Base-by-base conservation (phyloP, 2,888 invertebrate genomes). In the Cheilosia vulpina region DNA sequence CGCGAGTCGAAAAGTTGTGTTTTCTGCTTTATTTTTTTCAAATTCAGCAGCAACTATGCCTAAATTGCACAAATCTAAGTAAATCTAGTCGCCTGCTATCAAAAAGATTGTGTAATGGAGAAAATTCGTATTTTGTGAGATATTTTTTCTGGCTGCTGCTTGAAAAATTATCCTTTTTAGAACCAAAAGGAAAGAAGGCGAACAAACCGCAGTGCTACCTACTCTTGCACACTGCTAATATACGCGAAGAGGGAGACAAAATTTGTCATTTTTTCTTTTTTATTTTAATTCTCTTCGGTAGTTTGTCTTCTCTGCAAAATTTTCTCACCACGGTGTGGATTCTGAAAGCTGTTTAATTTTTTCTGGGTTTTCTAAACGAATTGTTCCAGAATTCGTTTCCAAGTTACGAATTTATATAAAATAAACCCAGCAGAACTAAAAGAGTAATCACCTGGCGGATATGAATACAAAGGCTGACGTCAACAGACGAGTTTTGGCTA, bases 391-490 rank as follows among this genome's bases (percentile, higher is more conserved):
- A 81, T 79, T 60, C 19, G n/a, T 38, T 34, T 19, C 41, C 24
- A 45, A 43, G 24, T 31, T 11, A 69, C 11, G 21, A 53, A 19
- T 53, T 1, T 5, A 55, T 41, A 19, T 5, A 24, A 58, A 80
- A 87, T 71, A 72, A 69, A 43, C 43, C 45, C n/a, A 68, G 2
- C 6, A 63, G 58, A 55, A 60, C 62, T 73, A 52, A 81, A 71
- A 73, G 69, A 63, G 13, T 87, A 72, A 80, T 71, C 78, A 79
- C 72, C 72, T 78, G 78, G 79, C 78, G 87, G 88, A 87, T 79
- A 97, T 96, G 97, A 96, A 96, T 94, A 95, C 96, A 93, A 97
- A 96, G 95, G 96, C 96, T 93, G 97, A 97, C 94, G 96, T 96
- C 93, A 97, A 97, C 94, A 95, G 97, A 93, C 95, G 97, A 93